phyloP scores from a whole-genome alignment of 2,797 vertebrate species.

The Zenarchopterus dispar region DNA sequence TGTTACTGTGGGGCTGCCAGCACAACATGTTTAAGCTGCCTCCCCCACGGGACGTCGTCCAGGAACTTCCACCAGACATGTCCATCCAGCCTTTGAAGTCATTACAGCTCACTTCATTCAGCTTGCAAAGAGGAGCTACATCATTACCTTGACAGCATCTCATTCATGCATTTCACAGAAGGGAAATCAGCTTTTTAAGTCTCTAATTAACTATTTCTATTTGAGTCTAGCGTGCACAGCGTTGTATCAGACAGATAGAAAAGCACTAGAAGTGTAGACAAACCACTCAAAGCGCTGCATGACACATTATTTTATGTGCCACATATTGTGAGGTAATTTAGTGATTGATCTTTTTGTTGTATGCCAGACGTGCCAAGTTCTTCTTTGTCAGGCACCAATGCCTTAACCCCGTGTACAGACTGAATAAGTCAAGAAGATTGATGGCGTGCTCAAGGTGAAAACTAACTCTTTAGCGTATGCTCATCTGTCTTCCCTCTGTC shows the following conservation, averaged over 20 bases:
- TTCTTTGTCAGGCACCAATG: constrained; percentile 29
- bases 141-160: constrained; percentile 18
- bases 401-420: constrained; percentile 58
- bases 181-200: constrained; percentile 7
- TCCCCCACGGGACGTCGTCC: constrained; percentile 36
- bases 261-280: neutral
- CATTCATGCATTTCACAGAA: constrained; percentile 7
- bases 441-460: constrained; percentile 79
- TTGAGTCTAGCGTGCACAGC: constrained; percentile 7
- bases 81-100: constrained; percentile 48
- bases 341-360: constrained; percentile 48
- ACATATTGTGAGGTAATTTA: constrained; percentile 28
- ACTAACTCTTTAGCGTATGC: constrained; percentile 68
- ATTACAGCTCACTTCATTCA: constrained; percentile 31
- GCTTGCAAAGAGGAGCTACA: constrained; percentile 30
- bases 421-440: constrained; percentile 78
- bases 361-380: constrained; percentile 28
- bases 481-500: constrained; percentile 68
- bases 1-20: constrained; percentile 49
- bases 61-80: constrained; percentile 43
- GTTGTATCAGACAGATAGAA: neutral
- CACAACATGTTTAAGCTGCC: constrained; percentile 47
- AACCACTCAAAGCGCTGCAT: neutral
- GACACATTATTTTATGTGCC: constrained; percentile 13
- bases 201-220: constrained; percentile 19